Evolutionary conservation across 2,113 vertebrate genomes (phyloP).

Genomic region (Cavia porcellus): DNA sequence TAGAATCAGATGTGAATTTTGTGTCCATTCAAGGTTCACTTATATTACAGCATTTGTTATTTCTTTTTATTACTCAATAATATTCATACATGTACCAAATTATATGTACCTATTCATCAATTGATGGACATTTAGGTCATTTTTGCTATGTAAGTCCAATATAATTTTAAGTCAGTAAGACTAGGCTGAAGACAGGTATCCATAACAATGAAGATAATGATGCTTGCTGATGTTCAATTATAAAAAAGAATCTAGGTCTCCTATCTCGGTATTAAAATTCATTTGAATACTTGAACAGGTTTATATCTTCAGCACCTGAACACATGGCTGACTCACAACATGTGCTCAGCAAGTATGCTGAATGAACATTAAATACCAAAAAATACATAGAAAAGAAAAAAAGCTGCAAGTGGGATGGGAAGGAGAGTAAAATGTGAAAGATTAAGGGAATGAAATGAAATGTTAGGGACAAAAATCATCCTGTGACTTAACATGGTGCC

Average conservation of each 20-base stretch:
- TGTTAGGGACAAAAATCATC: conserved; percentile 15
- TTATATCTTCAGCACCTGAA: conserved; percentile 36
- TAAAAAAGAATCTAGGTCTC: not conserved
- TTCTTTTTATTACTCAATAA: conserved; percentile 26
- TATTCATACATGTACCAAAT: not conserved
- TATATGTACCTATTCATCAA: not conserved
- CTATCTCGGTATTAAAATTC: not conserved
- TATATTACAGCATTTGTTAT: not conserved
- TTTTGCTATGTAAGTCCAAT: conserved; percentile 1
- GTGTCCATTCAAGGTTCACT: not conserved
- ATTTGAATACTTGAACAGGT: not conserved
- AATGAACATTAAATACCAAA: not conserved
- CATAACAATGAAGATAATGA: not conserved
- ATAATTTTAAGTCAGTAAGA: conserved; percentile 41
- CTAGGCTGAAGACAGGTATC: not conserved
- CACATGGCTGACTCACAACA: not conserved
- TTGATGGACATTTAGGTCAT: not conserved
- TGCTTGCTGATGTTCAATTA: not conserved
- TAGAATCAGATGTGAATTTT: conserved; percentile 1
- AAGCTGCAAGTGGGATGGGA: not conserved
- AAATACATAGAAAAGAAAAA: not conserved
- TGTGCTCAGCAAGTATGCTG: not conserved
- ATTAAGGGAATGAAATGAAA: not conserved
- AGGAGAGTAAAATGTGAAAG: not conserved
- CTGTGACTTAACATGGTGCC: not conserved